A percentile compares a stretch with the other conserved stretches of the same genome.
These are phyloP conservation scores for Agelaius tricolor DNA, from an alignment of 2,113 vertebrate species.

Conservation along the genomic window DNA sequence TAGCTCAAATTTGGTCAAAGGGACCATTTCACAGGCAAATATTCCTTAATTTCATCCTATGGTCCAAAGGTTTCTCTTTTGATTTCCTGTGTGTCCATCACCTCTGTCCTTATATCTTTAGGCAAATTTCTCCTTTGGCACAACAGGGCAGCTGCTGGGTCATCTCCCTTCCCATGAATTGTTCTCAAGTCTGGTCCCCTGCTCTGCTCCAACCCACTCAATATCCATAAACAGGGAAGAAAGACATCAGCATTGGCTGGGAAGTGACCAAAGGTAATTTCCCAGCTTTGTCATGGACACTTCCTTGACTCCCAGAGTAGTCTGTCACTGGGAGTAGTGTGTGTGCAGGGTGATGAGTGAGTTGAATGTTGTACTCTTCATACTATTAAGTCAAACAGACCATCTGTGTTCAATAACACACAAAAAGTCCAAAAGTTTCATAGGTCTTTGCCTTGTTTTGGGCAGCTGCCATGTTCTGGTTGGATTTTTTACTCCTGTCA, in stretches of 20 bases:
- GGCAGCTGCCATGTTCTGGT: neutral
- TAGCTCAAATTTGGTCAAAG: conserved; percentile 13
- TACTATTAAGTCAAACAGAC: neutral
- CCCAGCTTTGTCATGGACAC: neutral
- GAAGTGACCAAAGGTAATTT: neutral
- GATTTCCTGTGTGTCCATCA: neutral
- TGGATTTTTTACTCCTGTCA: neutral
- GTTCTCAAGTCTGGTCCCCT: neutral
- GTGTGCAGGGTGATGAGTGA: neutral
- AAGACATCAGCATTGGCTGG: neutral
- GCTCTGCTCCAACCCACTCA: neutral
- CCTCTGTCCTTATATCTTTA: neutral
- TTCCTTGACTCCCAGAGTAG: neutral
- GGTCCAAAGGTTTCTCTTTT: neutral
- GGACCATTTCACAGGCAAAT: neutral
- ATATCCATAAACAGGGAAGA: neutral
- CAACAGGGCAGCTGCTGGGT: neutral
- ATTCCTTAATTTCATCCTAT: neutral
- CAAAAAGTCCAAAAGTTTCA: neutral
- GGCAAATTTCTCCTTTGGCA: neutral
- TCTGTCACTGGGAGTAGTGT: neutral
- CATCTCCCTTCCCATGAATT: neutral
- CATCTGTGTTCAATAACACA: neutral
- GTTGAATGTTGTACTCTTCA: neutral
- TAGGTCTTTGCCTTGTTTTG: neutral